These are phyloP conservation scores for Berghia stephanieae DNA, from an alignment of 1,140 invertebrate genomes.

Conservation along the genomic window DNA sequence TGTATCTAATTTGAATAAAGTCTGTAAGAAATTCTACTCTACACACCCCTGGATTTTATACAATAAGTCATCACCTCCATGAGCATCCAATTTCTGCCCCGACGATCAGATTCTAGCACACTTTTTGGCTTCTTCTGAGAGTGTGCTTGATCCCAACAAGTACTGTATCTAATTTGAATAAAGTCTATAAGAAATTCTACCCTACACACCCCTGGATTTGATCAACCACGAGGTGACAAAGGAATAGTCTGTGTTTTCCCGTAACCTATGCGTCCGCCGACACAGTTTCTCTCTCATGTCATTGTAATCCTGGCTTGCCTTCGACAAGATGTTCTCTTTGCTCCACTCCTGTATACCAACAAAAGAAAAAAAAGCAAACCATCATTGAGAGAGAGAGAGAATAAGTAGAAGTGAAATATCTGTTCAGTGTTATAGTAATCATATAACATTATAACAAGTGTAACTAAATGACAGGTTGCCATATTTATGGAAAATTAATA, in stretches of 20 bases:
- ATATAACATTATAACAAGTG: no score
- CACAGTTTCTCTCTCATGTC: background rate
- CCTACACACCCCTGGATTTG: background rate
- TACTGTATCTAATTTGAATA: no score
- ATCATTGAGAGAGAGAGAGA: background rate
- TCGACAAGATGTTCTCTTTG: background rate
- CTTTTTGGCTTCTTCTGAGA: background rate
- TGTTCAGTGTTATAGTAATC: no score
- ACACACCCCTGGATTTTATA: conserved; percentile 3
- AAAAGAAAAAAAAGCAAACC: background rate
- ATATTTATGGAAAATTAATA: background rate
- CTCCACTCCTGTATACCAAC: conserved; percentile 23
- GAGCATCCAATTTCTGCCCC: background rate
- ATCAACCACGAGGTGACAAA: background rate
- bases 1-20: no score
- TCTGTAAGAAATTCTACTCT: background rate
- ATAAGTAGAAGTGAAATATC: background rate
- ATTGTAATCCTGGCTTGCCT: background rate
- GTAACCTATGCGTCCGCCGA: background rate
- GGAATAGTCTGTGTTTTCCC: conserved; percentile 12
- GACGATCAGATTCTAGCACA: background rate
- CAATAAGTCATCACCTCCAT: background rate
- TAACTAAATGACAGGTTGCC: no score
- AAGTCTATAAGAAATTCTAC: background rate
- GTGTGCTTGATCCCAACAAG: no score